Base-by-base conservation (phyloP, 2,797 vertebrate genomes). In the Gymnothorax reevesii region DNA sequence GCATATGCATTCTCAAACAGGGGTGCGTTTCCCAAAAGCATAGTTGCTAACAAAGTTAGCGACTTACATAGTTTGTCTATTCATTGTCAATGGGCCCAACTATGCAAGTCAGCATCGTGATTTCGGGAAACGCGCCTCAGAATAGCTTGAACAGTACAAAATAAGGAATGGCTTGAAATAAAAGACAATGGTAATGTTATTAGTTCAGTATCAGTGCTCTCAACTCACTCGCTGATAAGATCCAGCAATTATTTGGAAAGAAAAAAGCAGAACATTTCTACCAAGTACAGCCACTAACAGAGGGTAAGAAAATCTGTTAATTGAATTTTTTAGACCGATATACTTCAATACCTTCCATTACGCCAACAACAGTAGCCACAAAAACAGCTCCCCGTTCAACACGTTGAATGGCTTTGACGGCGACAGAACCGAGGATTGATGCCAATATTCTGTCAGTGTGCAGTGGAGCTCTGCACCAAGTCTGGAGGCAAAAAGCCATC, bases 291-390 rank as follows among this genome's bases (percentile, higher is more conserved):
- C 25, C 64, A 25, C 64, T 22, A 22, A 69, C 8, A 69, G 64
- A 69, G 64, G 64, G 64, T 22, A 25, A 2, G 64, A 25, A n/a
- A n/a, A n/a, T 69, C 64, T 69, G 22, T 69, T 69, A 69, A 69
- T 69, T 69, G 64, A 69, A 69, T 69, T 69, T 69, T n/a, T 69
- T 69, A 69, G 22, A 69, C 64, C 25, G 64, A 69, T 69, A 69
- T 22, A 69, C 64, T 25, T 69, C 64, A 25, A 13, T n/a, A 69
- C n/a, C 64, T 25, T 69, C 64, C 25, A 69, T 69, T 69, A 69
- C 22, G 7, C 64, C 64, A 7, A 69, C 64, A 25, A 69, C 22
- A 69, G 64, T 7, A 69, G 64, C 64, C 10, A 69, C 22, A 69
- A 69, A 69, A 69, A n/a, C 64, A n/a, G 64, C 64, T 69, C 64